These are phyloP conservation scores for Andrena hattorfiana DNA, from an alignment of 2,888 invertebrate species.

Conservation along the genomic window DNA sequence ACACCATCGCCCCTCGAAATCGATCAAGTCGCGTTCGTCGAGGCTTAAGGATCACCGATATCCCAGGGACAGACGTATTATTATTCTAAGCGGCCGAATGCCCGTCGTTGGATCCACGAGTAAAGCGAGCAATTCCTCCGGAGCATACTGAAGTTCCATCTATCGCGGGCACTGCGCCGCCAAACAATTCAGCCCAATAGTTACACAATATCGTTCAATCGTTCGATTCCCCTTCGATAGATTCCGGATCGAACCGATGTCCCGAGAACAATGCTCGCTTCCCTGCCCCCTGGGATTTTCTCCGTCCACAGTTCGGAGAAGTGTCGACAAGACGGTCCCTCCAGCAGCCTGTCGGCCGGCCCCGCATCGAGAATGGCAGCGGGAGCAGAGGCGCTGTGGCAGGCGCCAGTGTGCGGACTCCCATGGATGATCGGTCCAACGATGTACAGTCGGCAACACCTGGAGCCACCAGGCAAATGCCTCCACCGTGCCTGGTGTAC, in stretches of 20 bases:
- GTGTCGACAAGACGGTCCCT: constrained; percentile 57
- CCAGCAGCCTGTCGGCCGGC: constrained; percentile 28
- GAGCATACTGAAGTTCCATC: constrained; percentile 4
- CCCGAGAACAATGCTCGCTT: constrained; percentile 19
- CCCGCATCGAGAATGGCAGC: constrained; percentile 54
- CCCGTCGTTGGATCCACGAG: background rate
- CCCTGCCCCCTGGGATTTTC: constrained; percentile 40
- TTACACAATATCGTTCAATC: constrained; percentile 16
- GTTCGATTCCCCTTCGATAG: constrained; percentile 5
- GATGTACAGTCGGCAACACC: constrained; percentile 61
- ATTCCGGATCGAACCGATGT: constrained; percentile 24
- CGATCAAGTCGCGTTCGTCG: no score
- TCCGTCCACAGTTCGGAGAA: constrained; percentile 42
- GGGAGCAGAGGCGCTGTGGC: constrained; percentile 2
- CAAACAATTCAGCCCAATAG: constrained; percentile 11
- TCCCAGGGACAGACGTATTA: background rate
- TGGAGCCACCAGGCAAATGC: constrained; percentile 60
- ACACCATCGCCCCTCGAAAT: no score
- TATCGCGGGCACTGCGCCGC: background rate
- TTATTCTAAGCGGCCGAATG: background rate
- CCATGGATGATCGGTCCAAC: constrained; percentile 62
- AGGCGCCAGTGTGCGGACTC: constrained; percentile 8
- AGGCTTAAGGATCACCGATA: background rate
- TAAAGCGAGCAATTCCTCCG: background rate
- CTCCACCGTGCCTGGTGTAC: constrained; percentile 12